Evolutionary conservation across 2,888 invertebrate genomes (phyloP).

Genomic region (Polymixis lichenea): DNA sequence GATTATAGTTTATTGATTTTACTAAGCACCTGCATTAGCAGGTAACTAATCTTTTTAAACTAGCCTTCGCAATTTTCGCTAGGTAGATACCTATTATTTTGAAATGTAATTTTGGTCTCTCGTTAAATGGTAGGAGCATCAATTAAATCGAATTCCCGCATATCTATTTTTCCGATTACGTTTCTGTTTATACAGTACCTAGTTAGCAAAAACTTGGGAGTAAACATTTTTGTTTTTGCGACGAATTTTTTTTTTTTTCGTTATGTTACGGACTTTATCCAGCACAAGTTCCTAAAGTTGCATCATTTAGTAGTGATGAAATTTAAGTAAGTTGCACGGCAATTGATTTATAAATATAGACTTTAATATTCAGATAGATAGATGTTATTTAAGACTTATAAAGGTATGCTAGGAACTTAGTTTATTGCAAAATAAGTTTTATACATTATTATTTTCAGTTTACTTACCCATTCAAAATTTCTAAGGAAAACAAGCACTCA

Average conservation of each 20-base stretch:
- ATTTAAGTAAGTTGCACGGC: no score
- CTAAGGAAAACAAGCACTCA: background rate
- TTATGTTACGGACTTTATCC: no score
- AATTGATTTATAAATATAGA: no score
- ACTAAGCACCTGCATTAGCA: background rate
- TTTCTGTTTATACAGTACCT: background rate
- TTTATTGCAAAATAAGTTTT: background rate
- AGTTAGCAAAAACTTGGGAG: no score
- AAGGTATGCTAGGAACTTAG: background rate
- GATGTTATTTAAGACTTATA: background rate
- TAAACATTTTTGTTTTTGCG: no score
- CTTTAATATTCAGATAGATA: no score
- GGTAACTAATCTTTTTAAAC: background rate
- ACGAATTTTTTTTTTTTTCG: no score
- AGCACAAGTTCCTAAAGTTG: no score
- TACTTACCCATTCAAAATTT: background rate
- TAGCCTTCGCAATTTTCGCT: no score
- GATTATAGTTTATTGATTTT: slow-evolving; percentile 10
- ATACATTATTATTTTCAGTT: background rate
- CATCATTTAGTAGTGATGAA: no score
- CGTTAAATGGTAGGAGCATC: no score
- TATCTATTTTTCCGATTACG: background rate
- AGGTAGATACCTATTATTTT: no score
- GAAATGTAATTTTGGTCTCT: background rate
- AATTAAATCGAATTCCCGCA: background rate